Evolutionary conservation across 2,113 vertebrate genomes (phyloP), one percentile per base, ranked within the genome.

Genomic region (Poecilia latipinna): DNA sequence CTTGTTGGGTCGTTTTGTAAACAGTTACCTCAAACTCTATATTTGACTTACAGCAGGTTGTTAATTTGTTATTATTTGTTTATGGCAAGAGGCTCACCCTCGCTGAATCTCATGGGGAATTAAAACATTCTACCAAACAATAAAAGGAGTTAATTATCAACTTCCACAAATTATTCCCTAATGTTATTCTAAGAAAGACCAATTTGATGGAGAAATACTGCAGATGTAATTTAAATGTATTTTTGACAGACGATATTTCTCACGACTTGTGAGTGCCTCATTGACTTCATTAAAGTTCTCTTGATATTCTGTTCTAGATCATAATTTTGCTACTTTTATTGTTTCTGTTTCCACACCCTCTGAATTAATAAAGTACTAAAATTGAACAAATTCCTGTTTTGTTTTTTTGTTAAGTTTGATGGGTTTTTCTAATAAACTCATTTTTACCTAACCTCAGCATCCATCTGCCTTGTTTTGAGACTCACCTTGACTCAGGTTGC

Each of bases 401-500:
- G 29, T 29, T 72, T 35, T 24, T 83, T 68, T 48, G 65, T 65
- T 54, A 65, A 42, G 15, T 11, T 68, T 64, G 73, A 24, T 10
- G 13, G 77, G 24, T 74, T 61, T 61, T 62, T 85, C 71, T 70
- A 71, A 72, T 60, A 35, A 77, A 72, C 78, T 61, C 62, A 75
- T 82, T 57, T 78, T 78, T 68, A 37, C 71, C 82, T 85, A 73
- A 17, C 68, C 78, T 82, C 77, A 86, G 68, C 82, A 84, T 82
- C 87, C 75, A 75, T 72, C 80, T 76, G 85, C 89, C 89, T 90
- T 71, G 84, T 90, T 92, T 85, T 80, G 77, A 93, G 91, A 86
- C 72, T 93, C 91, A 94, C 92, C 92, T 94, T 88, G 57, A 86
- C 80, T 87, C 90, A 80, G 70, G 94, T 95, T 95, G 88, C 93